Percentiles rank a stretch among this genome's conserved stretches.
phyloP scores from a whole-genome alignment of 2,888 invertebrate species.

The Chrysodeixis includens region DNA sequence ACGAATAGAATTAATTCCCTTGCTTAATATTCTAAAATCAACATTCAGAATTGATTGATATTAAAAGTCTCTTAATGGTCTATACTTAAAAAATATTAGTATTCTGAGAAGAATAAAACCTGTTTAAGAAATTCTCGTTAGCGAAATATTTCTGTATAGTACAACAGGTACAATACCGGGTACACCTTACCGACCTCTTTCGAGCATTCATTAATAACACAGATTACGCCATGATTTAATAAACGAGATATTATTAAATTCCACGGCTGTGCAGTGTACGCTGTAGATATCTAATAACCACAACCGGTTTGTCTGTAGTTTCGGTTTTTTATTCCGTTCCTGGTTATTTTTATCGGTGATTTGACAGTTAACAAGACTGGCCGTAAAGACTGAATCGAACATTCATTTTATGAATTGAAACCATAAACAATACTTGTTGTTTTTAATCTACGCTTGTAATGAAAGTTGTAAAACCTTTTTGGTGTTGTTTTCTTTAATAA shows the following conservation, averaged over 20 bases:
- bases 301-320: slow-evolving; percentile 3
- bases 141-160: neutral
- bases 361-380: slow-evolving; percentile 5
- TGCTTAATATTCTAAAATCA: too few relatives aligned
- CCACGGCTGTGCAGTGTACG: neutral
- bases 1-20: neutral
- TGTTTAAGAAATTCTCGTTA: neutral
- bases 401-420: neutral
- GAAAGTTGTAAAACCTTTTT: neutral
- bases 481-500: neutral
- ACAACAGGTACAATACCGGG: neutral
- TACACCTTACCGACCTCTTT: slow-evolving; percentile 5
- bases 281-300: slow-evolving; percentile 3
- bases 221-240: slow-evolving; percentile 6
- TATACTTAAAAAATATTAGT: too few relatives aligned
- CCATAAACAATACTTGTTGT: slow-evolving; percentile 5
- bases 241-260: slow-evolving; percentile 8
- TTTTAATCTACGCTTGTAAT: neutral
- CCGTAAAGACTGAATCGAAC: neutral
- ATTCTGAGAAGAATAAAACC: too few relatives aligned
- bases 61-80: too few relatives aligned
- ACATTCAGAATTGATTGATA: too few relatives aligned
- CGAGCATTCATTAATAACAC: slow-evolving; percentile 4
- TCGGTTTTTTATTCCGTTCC: slow-evolving; percentile 1
- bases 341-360: neutral